Evolutionary conservation across 2,113 vertebrate genomes (phyloP).

Genomic region (Zosterops pallidus): DNA sequence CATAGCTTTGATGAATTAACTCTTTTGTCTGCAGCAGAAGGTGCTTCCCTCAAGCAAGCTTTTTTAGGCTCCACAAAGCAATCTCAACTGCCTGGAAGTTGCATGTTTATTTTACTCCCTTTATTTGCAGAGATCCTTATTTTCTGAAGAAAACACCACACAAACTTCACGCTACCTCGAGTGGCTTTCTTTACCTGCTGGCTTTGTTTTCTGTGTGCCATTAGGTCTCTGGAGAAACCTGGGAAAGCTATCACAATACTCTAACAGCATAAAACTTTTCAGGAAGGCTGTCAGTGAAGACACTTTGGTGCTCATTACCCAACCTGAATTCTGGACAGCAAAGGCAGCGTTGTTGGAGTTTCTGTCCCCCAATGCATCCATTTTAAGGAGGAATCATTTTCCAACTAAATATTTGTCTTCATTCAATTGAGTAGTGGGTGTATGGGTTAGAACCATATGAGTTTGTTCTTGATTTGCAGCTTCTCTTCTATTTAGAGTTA

Average conservation of each 20-base stretch:
- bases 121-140: background rate
- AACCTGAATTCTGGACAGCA: background rate
- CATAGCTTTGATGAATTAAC: constrained; percentile 33
- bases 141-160: background rate
- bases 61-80: background rate
- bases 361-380: background rate
- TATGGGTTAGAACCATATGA: background rate
- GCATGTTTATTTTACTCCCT: background rate
- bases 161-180: accelerated
- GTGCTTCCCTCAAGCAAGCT: constrained; percentile 17
- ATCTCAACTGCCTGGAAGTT: background rate
- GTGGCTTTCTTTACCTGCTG: background rate
- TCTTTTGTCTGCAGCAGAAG: constrained; percentile 53
- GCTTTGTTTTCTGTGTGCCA: background rate
- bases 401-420: background rate
- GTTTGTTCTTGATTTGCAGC: background rate
- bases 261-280: background rate
- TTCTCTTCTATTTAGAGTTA: background rate
- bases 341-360: accelerated
- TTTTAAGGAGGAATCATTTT: background rate
- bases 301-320: background rate
- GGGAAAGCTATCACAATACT: background rate
- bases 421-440: background rate
- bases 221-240: background rate
- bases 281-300: background rate